Evolutionary conservation across 2,888 invertebrate species (phyloP), one percentile per base, ranked within the genome.

Genomic region (Dicycla oo): DNA sequence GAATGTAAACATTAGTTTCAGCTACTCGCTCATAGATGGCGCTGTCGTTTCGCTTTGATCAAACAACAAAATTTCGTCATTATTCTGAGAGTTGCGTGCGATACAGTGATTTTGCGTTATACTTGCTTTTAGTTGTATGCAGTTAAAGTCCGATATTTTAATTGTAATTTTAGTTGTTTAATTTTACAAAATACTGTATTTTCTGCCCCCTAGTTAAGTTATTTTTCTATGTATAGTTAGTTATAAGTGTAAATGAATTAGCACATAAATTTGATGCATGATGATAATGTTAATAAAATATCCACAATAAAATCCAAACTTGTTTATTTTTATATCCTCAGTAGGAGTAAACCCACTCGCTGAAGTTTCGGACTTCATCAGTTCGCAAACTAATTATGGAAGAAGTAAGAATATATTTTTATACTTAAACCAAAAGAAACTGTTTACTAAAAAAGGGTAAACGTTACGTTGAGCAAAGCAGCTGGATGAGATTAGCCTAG

Each of bases 261-360:
- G 95, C 94, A 95, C 95, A 93, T 96, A 95, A 93, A 95, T 94
- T 95, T 94, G 95, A 96, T 95, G 95, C 95, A 96, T 96, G 95
- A 96, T 95, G 94, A 94, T 95, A 95, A 95, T 95, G 95, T 96
- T 96, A 95, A 95, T 95, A 95, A 95, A 96, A 95, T 95, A 95
- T 95, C 94, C 94, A 95, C 95, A 94, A 94, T 94, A 95, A 95
- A 95, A 95, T 93, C 93, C 92, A 94, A 89, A 80, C 75, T 87
- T 86, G 87, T 93, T 90, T 88, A 91, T 93, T 91, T 84, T 87
- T 88, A 83, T 77, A 72, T 72, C 69, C 70, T 77, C 67, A 61
- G 49, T 70, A 57, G 64, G 38, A 49, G 1, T 38, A 38, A n/a
- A 62, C 56, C 78, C 38, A 30, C 18, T 15, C 6, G 54, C 43